Conservation (phyloP, 2,888 invertebrate genomes). For the Ceramica pisi region DNA sequence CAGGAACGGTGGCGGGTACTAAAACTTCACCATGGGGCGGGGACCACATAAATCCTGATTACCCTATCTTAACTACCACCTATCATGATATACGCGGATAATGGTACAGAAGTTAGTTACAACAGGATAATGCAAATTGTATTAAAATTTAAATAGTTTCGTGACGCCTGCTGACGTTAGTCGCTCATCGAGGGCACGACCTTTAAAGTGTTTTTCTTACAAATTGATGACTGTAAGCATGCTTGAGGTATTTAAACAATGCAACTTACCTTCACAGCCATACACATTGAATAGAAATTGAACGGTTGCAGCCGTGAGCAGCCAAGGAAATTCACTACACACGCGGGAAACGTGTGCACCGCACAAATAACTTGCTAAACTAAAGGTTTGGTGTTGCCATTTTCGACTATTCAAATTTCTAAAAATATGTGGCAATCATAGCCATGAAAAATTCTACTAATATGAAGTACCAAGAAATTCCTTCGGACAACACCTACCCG, state of each 20-base stretch:
- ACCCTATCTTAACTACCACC: background rate
- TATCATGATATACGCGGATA: slow-evolving; percentile 17
- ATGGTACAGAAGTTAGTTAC: slow-evolving; percentile 43
- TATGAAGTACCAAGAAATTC: background rate
- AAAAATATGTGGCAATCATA: slow-evolving; percentile 26
- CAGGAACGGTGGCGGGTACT: slow-evolving; percentile 43
- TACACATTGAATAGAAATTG: slow-evolving; percentile 94
- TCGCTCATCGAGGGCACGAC: slow-evolving; percentile 81
- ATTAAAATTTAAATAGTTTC: slow-evolving; percentile 75
- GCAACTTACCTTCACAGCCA: slow-evolving; percentile 95
- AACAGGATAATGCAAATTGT: slow-evolving; percentile 71
- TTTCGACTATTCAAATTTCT: background rate
- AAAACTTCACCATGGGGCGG: slow-evolving; percentile 50
- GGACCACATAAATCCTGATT: slow-evolving; percentile 13
- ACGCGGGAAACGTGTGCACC: slow-evolving; percentile 88
- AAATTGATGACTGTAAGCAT: slow-evolving; percentile 40
- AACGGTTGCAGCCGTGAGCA: slow-evolving; percentile 92
- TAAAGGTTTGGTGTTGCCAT: slow-evolving; percentile 74
- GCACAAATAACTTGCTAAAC: slow-evolving; percentile 86
- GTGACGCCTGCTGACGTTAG: slow-evolving; percentile 83
- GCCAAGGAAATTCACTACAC: slow-evolving; percentile 88
- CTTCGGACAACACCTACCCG: no score
- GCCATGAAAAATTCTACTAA: slow-evolving; percentile 40
- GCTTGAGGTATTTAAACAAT: slow-evolving; percentile 52
- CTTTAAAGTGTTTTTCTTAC: slow-evolving; percentile 68